Evolutionary conservation across 2,888 invertebrate genomes (phyloP), one percentile per base, ranked within the genome.

Genomic region (Epinotia nisella): DNA sequence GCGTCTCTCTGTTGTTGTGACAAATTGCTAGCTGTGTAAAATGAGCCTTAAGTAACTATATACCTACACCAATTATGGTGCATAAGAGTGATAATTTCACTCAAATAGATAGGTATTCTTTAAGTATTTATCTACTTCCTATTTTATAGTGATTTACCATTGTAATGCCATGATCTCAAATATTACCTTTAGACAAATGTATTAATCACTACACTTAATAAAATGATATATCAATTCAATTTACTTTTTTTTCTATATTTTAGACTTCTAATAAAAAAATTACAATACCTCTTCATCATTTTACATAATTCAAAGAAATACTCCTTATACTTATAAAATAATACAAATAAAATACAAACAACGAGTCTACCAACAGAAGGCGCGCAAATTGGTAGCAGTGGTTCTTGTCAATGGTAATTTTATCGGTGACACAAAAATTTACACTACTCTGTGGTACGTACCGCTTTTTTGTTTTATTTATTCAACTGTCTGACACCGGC

Each of bases 91-190:
- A 35, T 39, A 35, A 61, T 55, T 65, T 3, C 7, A 29, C 15
- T 21, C 13, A 65, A 24, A 2, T 24, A 7, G 7, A 2, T 24
- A 7, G 7, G 10, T 19, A 65, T 55, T 53, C 21, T 55, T 39
- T 55, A 35, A 53, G 4, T 45, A 45, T 45, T 45, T 45, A 15
- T 13, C 15, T 45, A 45, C 45, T 3, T 53, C 39, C 41, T 69
- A 41, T 60, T 17, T n/a, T 45, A 60, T 53, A 41, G 41, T 60
- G 53, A 60, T 53, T 11, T 69, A 41, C 17, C 24, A 13, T 61
- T 62, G 21, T 55, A 39, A 62, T 35, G 2, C 13, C 35, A 62
- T 62, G 70, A 70, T 70, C 61, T 70, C 70, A 70, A 45, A 55
- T 61, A 49, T 49, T n/a, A 53, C 39, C 7, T 17, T 3, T 35